phyloP scores from a whole-genome alignment of 2,113 vertebrate species.

The Entomyzon cyanotis region DNA sequence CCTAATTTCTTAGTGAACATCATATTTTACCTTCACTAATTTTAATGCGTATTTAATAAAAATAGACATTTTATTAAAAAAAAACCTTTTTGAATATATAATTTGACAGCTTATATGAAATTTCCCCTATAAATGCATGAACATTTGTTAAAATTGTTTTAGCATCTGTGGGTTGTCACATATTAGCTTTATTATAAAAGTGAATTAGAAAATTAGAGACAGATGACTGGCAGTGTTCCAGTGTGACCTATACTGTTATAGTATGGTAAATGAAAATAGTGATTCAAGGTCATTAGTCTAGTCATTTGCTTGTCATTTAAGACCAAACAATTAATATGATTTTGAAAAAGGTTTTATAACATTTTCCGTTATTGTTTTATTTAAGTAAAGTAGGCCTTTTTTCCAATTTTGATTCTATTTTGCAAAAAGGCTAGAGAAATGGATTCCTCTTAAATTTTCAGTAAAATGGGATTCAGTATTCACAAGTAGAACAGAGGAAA shows the following conservation, averaged over 20 bases:
- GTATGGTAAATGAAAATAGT: neutral
- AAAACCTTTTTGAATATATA: neutral
- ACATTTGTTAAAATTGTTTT: constrained; percentile 22
- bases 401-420: neutral
- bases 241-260: neutral
- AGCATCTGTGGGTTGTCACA: neutral
- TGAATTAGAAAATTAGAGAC: neutral
- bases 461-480: neutral
- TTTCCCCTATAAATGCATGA: constrained; percentile 13
- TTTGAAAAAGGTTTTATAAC: neutral
- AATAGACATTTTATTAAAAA: constrained; percentile 30
- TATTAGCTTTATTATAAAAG: neutral
- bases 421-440: neutral
- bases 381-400: neutral
- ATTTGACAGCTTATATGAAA: constrained; percentile 29
- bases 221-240: neutral
- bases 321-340: neutral
- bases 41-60: constrained; percentile 45
- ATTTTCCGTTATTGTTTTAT: neutral
- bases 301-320: neutral
- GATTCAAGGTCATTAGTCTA: neutral
- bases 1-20: constrained; percentile 28
- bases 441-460: neutral
- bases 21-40: constrained; percentile 21
- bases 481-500: neutral